Conservation (phyloP, 2,113 vertebrate species). For the Chrysochloris asiatica region DNA sequence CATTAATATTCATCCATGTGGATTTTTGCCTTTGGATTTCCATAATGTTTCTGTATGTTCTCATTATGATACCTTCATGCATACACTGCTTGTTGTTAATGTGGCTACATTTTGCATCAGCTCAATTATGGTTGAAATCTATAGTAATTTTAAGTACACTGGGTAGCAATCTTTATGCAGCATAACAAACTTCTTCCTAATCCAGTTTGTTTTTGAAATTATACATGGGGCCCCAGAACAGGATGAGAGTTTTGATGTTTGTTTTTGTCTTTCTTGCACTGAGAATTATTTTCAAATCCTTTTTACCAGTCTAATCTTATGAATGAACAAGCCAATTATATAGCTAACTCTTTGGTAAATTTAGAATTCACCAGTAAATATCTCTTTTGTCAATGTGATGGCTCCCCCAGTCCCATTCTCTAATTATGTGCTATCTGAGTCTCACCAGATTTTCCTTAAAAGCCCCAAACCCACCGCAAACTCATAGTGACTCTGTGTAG, state of each 20-base stretch:
- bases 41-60: slow-evolving; percentile 65
- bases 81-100: slow-evolving; percentile 52
- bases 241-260: neutral
- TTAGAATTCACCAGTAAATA: neutral
- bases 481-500: no score
- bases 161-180: neutral
- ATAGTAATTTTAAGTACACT: slow-evolving; percentile 52
- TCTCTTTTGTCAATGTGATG: neutral
- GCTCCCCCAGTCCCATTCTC: neutral
- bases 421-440: neutral
- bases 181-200: slow-evolving; percentile 4
- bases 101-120: slow-evolving; percentile 30
- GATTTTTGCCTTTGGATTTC: slow-evolving; percentile 77
- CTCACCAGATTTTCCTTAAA: neutral
- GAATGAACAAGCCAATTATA: neutral
- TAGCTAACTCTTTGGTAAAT: neutral
- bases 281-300: slow-evolving; percentile 4
- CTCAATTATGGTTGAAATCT: slow-evolving; percentile 44
- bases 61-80: slow-evolving; percentile 64
- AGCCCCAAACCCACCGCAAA: no score
- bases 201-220: slow-evolving; percentile 34
- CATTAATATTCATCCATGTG: slow-evolving; percentile 71
- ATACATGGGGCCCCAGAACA: neutral
- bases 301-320: neutral
- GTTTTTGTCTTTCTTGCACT: neutral